Conservation (phyloP, 92 coral and sea anemone species). For the Heteractis magnifica region DNA sequence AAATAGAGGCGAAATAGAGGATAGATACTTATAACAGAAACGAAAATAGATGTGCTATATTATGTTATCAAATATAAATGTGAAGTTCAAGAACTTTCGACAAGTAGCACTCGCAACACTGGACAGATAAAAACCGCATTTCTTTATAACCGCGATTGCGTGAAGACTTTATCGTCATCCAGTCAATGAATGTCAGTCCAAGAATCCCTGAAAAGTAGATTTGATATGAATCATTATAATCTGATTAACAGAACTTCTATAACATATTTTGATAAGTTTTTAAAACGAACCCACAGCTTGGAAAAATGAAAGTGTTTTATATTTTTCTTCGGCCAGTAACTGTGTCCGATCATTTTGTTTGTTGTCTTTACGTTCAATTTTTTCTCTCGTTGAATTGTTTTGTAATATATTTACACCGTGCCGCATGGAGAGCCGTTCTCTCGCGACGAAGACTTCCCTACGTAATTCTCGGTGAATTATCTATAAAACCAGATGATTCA, state of each 20-base stretch:
- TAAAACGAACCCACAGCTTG: neutral
- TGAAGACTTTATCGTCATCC: neutral
- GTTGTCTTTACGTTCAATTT: too few species aligned
- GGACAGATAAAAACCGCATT: neutral
- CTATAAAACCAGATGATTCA: neutral
- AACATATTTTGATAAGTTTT: neutral
- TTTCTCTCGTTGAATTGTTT: too few species aligned
- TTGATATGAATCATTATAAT: neutral
- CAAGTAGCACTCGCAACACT: neutral
- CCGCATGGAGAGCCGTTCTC: too few species aligned
- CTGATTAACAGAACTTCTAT: neutral
- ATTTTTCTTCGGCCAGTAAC: neutral
- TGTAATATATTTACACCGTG: too few species aligned
- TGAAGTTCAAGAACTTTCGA: conserved; percentile 12
- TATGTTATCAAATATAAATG: neutral
- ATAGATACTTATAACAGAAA: too few species aligned
- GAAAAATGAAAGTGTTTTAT: neutral
- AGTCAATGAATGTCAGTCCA: neutral
- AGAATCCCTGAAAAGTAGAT: neutral
- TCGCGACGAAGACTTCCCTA: too few species aligned
- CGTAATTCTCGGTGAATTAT: neutral
- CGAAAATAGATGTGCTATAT: neutral
- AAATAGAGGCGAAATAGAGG: too few species aligned
- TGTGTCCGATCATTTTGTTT: too few species aligned
- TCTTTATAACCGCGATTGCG: neutral